These are phyloP conservation scores for Hoplodrina ambigua DNA, from an alignment of 2,888 invertebrate species.

Conservation along the genomic window DNA sequence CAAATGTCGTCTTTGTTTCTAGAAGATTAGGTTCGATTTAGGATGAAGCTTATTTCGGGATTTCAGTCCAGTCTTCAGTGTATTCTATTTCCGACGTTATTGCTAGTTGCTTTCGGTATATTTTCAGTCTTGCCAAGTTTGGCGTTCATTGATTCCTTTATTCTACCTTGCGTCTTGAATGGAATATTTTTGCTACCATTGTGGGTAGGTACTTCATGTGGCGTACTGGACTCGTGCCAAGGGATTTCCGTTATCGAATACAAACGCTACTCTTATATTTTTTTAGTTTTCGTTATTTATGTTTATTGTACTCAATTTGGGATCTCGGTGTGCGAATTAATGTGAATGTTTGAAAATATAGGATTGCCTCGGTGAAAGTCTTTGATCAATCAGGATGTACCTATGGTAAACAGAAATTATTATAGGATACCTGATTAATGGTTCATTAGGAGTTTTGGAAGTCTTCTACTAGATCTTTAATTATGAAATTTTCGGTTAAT, in stretches of 20 bases:
- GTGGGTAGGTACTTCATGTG: slow-evolving; percentile 81
- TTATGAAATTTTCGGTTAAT: background rate
- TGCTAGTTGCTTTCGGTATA: slow-evolving; percentile 53
- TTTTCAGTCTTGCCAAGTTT: slow-evolving; percentile 63
- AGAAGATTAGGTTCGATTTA: slow-evolving; percentile 42
- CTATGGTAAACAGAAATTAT: slow-evolving; percentile 1
- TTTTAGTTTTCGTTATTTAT: slow-evolving; percentile 60
- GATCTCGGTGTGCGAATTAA: slow-evolving; percentile 42
- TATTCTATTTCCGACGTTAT: slow-evolving; percentile 44
- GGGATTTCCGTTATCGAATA: slow-evolving; percentile 78
- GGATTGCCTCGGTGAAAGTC: slow-evolving; percentile 4
- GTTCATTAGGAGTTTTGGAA: background rate
- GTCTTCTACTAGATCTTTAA: background rate
- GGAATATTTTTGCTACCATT: slow-evolving; percentile 86
- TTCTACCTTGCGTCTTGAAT: slow-evolving; percentile 81
- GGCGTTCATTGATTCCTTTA: slow-evolving; percentile 79
- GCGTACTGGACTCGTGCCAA: slow-evolving; percentile 81
- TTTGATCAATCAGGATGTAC: slow-evolving; percentile 21
- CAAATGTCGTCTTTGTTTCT: slow-evolving; percentile 66
- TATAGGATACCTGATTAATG: background rate
- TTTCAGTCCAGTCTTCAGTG: slow-evolving; percentile 22
- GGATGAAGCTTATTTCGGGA: slow-evolving; percentile 34
- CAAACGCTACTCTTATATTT: slow-evolving; percentile 65
- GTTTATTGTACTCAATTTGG: slow-evolving; percentile 52
- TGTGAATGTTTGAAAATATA: slow-evolving; percentile 37